Conservation (phyloP, 2,113 vertebrate species). For the Dendrocopos noguchii region DNA sequence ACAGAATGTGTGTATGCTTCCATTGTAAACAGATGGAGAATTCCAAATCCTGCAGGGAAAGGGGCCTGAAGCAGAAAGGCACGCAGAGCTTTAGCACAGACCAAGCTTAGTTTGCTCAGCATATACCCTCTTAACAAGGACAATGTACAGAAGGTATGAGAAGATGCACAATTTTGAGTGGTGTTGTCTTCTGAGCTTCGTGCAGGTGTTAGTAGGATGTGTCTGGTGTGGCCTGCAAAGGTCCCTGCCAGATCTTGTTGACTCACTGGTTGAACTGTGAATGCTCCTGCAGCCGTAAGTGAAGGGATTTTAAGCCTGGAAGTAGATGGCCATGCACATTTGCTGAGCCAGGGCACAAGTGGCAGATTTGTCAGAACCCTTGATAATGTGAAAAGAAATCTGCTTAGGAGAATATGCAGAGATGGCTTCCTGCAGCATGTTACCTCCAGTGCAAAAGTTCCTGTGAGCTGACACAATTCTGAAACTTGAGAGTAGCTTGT, state of each 20-base stretch:
- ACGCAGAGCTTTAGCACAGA: not conserved
- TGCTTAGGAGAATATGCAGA: not conserved
- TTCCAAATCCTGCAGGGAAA: conserved; percentile 18
- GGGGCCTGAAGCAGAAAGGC: not conserved
- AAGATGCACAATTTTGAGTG: not conserved
- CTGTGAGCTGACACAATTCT: not conserved
- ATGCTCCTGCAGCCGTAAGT: not conserved
- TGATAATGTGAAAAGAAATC: not conserved
- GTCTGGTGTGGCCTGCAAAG: not conserved
- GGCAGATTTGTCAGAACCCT: not conserved
- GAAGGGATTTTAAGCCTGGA: not conserved
- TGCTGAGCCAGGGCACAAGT: not conserved
- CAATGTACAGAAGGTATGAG: not conserved
- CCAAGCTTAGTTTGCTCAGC: not conserved
- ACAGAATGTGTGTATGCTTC: not conserved
- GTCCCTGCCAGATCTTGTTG: not conserved
- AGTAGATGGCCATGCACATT: not conserved
- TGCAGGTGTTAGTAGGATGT: not conserved
- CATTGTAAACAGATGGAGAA: conserved; percentile 30
- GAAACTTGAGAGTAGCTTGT: not conserved
- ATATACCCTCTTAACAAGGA: not conserved
- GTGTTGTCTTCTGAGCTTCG: not conserved
- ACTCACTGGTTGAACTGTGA: not conserved
- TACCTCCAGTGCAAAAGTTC: not conserved
- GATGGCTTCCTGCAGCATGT: not conserved